Base-by-base conservation (phyloP, 2,888 invertebrate species). In the Clunio marinus region DNA sequence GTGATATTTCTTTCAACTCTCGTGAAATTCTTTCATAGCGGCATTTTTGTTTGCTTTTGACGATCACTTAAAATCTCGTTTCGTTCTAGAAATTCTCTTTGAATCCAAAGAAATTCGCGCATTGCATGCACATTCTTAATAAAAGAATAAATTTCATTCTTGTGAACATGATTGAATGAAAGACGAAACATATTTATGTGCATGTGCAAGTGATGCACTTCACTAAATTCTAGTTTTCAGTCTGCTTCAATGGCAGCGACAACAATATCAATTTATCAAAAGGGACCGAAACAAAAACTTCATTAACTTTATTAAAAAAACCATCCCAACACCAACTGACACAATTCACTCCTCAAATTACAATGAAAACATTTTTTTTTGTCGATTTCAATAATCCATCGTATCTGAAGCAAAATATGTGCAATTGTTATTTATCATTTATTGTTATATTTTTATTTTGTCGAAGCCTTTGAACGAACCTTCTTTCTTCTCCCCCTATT, bases 11-110 rank as follows among this genome's bases (percentile, higher is more conserved):
- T 65, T 46, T 46, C 17, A 7, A 45, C 46, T 25, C 25, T 55
- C 63, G 51, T 46, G 51, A 65, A 65, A 65, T 65, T 65, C 65
- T 24, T 62, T 45, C 62, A 22, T 62, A 28, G 65, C 65, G 65
- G 65, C 65, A 65, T 65, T 65, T 65, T 37, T 60, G 10, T 15
- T n/a, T 41, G n/a, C n/a, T n/a, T n/a, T n/a, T n/a, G n/a, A n/a
- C 41, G 41, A 41, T 10, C 41, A 41, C 10, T 41, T 41, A 41
- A 41, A 41, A 41, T 41, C 41, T 41, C 41, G 41, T 41, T 41
- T 41, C 32, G 32, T 32, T 32, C 10, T 10, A 32, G 10, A 32
- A 10, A 32, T 32, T 32, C 32, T 32, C 32, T 32, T 10, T 32
- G 32, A 10, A 32, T n/a, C n/a, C n/a, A n/a, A n/a, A n/a, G n/a